A percentile compares a stretch with the other conserved stretches of the same genome.
phyloP scores from a whole-genome alignment of 2,113 vertebrate genomes.

The Eclectus roratus region DNA sequence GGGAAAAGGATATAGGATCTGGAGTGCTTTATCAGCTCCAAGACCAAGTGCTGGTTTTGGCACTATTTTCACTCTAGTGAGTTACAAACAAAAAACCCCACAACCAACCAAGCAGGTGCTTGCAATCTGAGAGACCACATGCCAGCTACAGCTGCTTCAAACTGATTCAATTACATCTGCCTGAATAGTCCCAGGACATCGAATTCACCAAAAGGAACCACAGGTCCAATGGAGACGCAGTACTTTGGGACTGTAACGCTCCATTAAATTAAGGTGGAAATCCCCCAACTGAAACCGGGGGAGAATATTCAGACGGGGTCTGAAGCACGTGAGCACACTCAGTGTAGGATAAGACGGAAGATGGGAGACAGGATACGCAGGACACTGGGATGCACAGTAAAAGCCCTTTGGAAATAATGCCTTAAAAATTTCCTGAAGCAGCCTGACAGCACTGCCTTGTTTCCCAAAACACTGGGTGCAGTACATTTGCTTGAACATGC shows the following conservation, averaged over 20 bases:
- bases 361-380: background rate
- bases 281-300: background rate
- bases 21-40: constrained; percentile 72
- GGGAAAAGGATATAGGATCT: constrained; percentile 54
- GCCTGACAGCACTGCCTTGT: constrained; percentile 51
- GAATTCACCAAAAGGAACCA: constrained; percentile 60
- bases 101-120: constrained; percentile 74
- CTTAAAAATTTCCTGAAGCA: constrained; percentile 62
- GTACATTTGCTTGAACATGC: constrained; percentile 75
- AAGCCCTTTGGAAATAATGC: constrained; percentile 38
- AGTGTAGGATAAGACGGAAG: background rate
- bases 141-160: constrained; percentile 81
- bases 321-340: background rate
- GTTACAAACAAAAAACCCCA: constrained; percentile 37
- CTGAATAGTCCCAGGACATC: constrained; percentile 73
- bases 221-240: constrained; percentile 18
- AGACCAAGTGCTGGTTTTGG: constrained; percentile 76
- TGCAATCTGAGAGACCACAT: constrained; percentile 78
- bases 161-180: constrained; percentile 80
- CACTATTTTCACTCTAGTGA: constrained; percentile 69
- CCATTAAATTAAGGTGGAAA: constrained; percentile 10
- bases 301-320: background rate
- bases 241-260: background rate
- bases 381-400: background rate
- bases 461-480: constrained; percentile 76